phyloP scores from a whole-genome alignment of 2,113 vertebrate genomes.

The Piaya cayana region DNA sequence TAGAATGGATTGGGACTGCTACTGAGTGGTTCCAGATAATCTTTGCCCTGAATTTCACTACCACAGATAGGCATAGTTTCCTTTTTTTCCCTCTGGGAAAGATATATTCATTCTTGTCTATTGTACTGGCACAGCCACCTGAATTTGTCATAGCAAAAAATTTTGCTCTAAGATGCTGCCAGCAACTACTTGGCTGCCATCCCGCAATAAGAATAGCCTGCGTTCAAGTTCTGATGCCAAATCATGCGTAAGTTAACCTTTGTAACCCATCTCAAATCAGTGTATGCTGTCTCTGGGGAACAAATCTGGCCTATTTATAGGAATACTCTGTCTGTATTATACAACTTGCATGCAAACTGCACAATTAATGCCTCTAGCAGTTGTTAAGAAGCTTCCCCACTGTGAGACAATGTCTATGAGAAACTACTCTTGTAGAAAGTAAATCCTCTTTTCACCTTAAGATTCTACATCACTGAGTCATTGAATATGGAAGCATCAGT shows the following conservation, averaged over 20 bases:
- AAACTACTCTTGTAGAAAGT: not conserved
- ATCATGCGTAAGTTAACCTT: slow-evolving; percentile 50
- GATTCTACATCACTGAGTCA: not conserved
- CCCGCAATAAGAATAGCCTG: not conserved
- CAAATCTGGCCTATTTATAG: slow-evolving; percentile 34
- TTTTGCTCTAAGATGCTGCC: slow-evolving; percentile 31
- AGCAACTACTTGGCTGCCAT: slow-evolving; percentile 28
- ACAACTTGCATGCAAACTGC: slow-evolving; percentile 13
- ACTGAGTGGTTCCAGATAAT: not conserved
- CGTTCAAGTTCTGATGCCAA: slow-evolving; percentile 11
- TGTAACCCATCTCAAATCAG: slow-evolving; percentile 34
- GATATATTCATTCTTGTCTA: not conserved
- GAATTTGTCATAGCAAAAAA: slow-evolving; percentile 6
- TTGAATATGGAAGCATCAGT: not conserved
- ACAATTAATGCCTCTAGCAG: slow-evolving; percentile 2
- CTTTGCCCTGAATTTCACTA: not conserved
- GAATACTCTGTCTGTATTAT: not conserved
- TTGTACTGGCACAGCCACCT: slow-evolving; percentile 10
- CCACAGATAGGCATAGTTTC: not conserved
- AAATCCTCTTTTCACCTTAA: not conserved
- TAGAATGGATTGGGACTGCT: not conserved
- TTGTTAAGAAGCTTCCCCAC: slow-evolving; percentile 2
- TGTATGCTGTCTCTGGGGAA: not conserved
- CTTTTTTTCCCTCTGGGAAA: not conserved
- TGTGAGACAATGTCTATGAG: slow-evolving; percentile 16